Percentiles rank a stretch among this genome's conserved stretches.
Conservation (phyloP, 2,113 vertebrate genomes). For the Anser cygnoides region DNA sequence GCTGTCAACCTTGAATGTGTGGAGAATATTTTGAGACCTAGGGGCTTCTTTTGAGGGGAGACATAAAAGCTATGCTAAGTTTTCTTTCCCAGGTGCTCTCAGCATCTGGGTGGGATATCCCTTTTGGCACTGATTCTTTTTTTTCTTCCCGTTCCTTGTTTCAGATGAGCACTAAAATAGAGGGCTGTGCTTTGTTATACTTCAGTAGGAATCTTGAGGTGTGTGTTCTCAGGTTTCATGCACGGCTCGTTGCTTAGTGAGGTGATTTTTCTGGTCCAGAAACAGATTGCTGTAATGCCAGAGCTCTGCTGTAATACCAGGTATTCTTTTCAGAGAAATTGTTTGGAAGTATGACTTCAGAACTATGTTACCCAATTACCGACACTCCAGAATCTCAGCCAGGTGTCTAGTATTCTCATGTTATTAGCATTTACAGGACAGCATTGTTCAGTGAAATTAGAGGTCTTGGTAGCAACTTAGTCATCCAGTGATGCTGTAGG, state of each 20-base stretch:
- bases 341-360: not conserved
- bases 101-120: not conserved
- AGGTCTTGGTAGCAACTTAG: not conserved
- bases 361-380: not conserved
- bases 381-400: not conserved
- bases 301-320: not conserved
- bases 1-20: not conserved
- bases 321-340: not conserved
- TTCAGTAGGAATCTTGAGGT: not conserved
- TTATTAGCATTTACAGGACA: not conserved
- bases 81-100: not conserved
- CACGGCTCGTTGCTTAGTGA: not conserved
- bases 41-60: not conserved
- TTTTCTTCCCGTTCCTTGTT: not conserved
- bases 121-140: not conserved
- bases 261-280: not conserved
- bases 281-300: not conserved
- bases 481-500: not conserved
- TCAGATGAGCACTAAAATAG: not conserved
- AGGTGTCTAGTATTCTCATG: not conserved
- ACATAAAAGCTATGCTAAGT: not conserved
- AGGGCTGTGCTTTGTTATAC: not conserved
- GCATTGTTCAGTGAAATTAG: not conserved
- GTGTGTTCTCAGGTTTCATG: not conserved
- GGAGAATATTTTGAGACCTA: not conserved